Base-by-base conservation (phyloP, 2,888 invertebrate species). In the Petrophora chlorosata region DNA sequence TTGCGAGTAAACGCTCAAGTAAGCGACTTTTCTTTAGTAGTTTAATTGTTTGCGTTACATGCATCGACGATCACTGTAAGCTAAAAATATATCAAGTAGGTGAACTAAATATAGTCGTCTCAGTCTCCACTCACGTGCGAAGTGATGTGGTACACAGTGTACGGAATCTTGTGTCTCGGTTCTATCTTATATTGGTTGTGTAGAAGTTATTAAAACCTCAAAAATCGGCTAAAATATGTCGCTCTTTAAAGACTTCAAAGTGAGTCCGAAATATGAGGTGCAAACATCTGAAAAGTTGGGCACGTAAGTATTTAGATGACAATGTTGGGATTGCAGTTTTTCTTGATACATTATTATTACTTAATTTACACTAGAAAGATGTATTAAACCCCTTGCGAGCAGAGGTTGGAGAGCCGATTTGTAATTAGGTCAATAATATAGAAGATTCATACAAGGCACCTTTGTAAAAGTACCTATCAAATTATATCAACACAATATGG, bases 261-360 rank as follows among this genome's bases (percentile, higher is more conserved):
- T 9, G 4, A 82, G 85, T 80, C 72, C 52, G 41, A 71, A 75
- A 54, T 86, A 81, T 53, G 82, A 85, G 56, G 67, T 87, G 48
- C 62, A 69, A 53, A 65, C 52, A 13, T 81, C 77, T n/a, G 81
- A 79, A 9, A 72, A 71, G 63, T 66, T 85, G 42, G 88, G 88
- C 66, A 85, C 87, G 88, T 88, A 47, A 53, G 79, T 76, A 48
- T 15, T 26, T 34, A 8, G 14, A 22, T 7, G 4, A 25, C 23
- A 13, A 13, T 10, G 9, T 25, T 9, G n/a, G n/a, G n/a, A n/a
- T n/a, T n/a, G n/a, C n/a, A n/a, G n/a, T n/a, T n/a, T n/a, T n/a
- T n/a, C n/a, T n/a, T n/a, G n/a, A n/a, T n/a, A n/a, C n/a, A n/a
- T n/a, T n/a, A n/a, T n/a, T n/a, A n/a, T n/a, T n/a, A n/a, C n/a